Evolutionary conservation across 2,113 vertebrate genomes (phyloP).

Genomic region (Numida meleagris): DNA sequence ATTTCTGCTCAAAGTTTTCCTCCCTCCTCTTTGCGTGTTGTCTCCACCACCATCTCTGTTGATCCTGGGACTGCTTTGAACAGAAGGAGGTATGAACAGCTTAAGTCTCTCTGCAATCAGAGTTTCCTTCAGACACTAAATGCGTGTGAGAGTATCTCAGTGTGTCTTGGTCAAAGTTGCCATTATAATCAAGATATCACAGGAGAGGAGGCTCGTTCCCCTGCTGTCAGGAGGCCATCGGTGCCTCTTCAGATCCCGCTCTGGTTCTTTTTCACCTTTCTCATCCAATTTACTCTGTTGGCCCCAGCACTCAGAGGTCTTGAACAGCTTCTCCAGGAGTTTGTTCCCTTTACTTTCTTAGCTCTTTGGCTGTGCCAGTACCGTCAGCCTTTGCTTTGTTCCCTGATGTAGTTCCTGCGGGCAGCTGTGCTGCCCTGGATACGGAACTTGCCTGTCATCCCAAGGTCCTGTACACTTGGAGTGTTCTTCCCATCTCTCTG

Average conservation of each 20-base stretch:
- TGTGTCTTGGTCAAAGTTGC: slow-evolving; percentile 46
- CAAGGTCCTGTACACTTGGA: background rate
- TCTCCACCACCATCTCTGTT: background rate
- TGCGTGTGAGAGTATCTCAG: background rate
- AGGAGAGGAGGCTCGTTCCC: slow-evolving; percentile 14
- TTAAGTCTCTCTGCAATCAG: slow-evolving; percentile 38
- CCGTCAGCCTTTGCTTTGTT: background rate
- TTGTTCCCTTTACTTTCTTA: background rate
- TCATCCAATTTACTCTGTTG: slow-evolving; percentile 2
- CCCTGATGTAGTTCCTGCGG: background rate
- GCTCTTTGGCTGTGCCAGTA: background rate
- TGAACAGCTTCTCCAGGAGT: background rate
- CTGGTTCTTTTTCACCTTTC: slow-evolving; percentile 4
- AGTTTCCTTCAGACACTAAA: background rate
- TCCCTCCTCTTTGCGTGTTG: background rate
- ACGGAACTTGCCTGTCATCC: background rate
- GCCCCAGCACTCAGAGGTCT: background rate
- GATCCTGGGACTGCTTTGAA: background rate
- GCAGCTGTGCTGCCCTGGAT: background rate
- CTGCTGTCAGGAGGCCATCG: slow-evolving; percentile 11
- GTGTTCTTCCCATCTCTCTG: background rate
- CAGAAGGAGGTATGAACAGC: background rate
- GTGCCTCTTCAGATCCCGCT: slow-evolving; percentile 40
- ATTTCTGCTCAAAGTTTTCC: background rate
- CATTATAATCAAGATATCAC: slow-evolving; percentile 64